Conservation (phyloP, 2,113 vertebrate genomes). For the Ivindomyrus marchei region DNA sequence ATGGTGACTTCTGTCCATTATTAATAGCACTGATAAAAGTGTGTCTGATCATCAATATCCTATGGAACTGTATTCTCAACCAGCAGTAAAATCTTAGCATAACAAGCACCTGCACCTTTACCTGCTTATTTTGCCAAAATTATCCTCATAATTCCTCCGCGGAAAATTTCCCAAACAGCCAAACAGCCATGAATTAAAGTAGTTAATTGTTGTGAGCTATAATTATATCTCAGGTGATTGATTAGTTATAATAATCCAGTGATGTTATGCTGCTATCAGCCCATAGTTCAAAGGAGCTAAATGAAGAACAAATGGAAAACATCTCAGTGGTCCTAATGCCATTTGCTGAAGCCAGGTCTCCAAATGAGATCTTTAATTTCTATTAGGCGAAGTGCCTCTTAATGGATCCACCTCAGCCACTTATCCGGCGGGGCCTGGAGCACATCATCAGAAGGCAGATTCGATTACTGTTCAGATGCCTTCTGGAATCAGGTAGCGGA, state of each 20-base stretch:
- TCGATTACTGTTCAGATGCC: constrained; percentile 44
- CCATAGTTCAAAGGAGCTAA: constrained; percentile 18
- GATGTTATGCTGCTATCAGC: constrained; percentile 2
- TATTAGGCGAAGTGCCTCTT: constrained; percentile 41
- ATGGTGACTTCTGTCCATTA: not conserved
- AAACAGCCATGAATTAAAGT: not conserved
- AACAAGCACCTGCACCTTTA: not conserved
- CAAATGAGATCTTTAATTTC: constrained; percentile 44
- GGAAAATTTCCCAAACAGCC: not conserved
- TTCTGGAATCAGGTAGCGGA: constrained; percentile 39
- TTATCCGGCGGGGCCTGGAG: constrained; percentile 23
- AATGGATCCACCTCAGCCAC: constrained; percentile 38
- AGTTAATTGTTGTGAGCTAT: not conserved
- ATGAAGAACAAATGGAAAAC: constrained; percentile 18
- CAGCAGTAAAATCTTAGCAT: not conserved
- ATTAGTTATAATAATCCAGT: constrained; percentile 14
- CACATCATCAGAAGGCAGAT: constrained; percentile 34
- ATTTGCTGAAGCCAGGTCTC: constrained; percentile 9
- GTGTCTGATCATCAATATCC: not conserved
- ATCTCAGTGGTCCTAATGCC: not conserved
- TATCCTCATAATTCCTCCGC: not conserved
- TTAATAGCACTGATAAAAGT: not conserved
- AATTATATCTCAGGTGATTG: constrained; percentile 10
- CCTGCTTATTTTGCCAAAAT: not conserved
- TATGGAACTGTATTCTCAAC: not conserved